phyloP scores from a whole-genome alignment of 2,888 invertebrate genomes.

The Hermodice carunculata region DNA sequence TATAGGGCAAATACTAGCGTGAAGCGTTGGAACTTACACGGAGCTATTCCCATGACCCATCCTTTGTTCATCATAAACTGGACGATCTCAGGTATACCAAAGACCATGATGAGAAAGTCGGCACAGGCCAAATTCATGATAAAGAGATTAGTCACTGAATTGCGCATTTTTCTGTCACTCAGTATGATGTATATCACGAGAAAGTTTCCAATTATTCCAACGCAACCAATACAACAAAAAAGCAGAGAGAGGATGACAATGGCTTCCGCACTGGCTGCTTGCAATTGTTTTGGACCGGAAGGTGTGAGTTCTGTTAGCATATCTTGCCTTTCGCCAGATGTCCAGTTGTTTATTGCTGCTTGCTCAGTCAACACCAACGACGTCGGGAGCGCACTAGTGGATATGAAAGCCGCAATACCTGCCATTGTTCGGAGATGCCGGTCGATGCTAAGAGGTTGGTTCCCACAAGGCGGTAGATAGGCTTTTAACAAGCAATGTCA shows the following conservation, averaged over 20 bases:
- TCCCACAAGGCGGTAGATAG: too few relatives aligned
- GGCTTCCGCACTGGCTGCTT: too few relatives aligned
- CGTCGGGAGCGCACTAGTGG: too few relatives aligned
- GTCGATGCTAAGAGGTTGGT: too few relatives aligned
- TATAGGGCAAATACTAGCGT: slow-evolving; percentile 69
- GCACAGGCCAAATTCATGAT: slow-evolving; percentile 66
- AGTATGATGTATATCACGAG: slow-evolving; percentile 66
- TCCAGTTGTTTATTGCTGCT: too few relatives aligned
- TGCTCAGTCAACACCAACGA: too few relatives aligned
- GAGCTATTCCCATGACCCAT: slow-evolving; percentile 54
- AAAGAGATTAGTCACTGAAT: slow-evolving; percentile 65
- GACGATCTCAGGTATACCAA: slow-evolving; percentile 67
- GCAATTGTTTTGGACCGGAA: too few relatives aligned
- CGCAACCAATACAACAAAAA: slow-evolving; percentile 60
- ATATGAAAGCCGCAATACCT: too few relatives aligned
- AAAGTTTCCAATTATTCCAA: slow-evolving; percentile 58
- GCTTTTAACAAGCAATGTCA: too few relatives aligned
- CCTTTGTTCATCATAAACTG: slow-evolving; percentile 64
- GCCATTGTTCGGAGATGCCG: too few relatives aligned
- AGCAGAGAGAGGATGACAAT: slow-evolving; percentile 48
- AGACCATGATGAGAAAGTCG: slow-evolving; percentile 67
- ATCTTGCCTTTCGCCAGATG: too few relatives aligned
- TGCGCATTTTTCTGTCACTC: slow-evolving; percentile 63
- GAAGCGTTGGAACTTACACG: slow-evolving; percentile 68
- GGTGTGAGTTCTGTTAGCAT: too few relatives aligned